phyloP scores from a whole-genome alignment of 2,113 vertebrate species.

The Datnioides undecimradiatus region DNA sequence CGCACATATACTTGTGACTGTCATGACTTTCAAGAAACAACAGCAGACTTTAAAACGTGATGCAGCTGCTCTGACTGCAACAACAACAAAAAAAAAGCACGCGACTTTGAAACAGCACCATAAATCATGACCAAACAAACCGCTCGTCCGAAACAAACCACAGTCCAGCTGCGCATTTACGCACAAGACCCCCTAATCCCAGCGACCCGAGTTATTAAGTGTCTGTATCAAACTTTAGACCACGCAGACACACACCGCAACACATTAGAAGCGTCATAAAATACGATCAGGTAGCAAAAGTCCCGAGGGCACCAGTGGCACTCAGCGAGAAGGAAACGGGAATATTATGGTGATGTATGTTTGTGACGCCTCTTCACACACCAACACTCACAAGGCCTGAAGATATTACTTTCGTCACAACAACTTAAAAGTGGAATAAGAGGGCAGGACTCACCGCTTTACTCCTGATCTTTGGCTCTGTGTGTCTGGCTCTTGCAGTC shows the following conservation, averaged over 20 bases:
- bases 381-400: not conserved
- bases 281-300: not conserved
- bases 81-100: not conserved
- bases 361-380: not conserved
- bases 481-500: constrained; percentile 29
- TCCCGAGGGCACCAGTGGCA: not conserved
- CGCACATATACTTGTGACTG: no score
- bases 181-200: not conserved
- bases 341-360: not conserved
- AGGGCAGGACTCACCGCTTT: constrained; percentile 46
- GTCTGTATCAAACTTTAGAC: not conserved
- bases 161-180: constrained; percentile 47
- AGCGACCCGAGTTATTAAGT: not conserved
- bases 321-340: not conserved
- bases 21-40: not conserved
- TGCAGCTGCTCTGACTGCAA: not conserved
- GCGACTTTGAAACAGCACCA: not conserved
- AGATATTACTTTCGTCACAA: not conserved
- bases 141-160: constrained; percentile 4
- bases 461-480: constrained; percentile 4
- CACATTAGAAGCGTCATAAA: not conserved
- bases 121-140: not conserved
- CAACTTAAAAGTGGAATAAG: not conserved
- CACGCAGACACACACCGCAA: not conserved
- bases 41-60: not conserved